Evolutionary conservation across 37 sponge, comb jelly and placozoan species (phyloP), one percentile per base, ranked within the genome.

Genomic region (Diacarnus erythraeanus): DNA sequence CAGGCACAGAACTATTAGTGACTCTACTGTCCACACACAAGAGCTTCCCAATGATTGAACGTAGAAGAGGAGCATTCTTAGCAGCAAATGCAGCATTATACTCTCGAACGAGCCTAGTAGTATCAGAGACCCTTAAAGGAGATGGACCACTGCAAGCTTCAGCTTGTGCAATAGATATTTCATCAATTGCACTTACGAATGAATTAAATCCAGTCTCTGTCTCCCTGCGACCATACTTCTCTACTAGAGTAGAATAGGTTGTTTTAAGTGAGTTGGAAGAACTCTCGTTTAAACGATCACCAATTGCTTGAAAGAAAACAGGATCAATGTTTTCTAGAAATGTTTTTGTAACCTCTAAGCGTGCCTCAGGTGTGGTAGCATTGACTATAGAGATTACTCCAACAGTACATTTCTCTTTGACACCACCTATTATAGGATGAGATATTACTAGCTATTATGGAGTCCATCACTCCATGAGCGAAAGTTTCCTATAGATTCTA

Each of bases 11-110:
- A 22, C 26, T 39, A n/a, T n/a, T n/a, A n/a, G n/a, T n/a, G n/a
- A n/a, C n/a, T n/a, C n/a, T n/a, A 17, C 27, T 44, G 5, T 64
- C 37, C 38, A 79, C 31, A 63, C 81, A 80, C 9, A 80, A 38
- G 4, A 80, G 31, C 42, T 80, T 71, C 63, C 81, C 81, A 58
- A 61, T 59, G 4, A 80, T 59, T n/a, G 38, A 25, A 26, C 81
- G 40, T 10, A 72, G 12, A 12, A 23, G 10, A 2, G 18, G 3
- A 21, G 71, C 3, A 37, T 71, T 38, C 9, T 38, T 59, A 5
- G 40, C 31, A 6, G 5, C 26, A 37, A 60, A 42, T 26, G 23
- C 64, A 22, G 1, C 42, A 2, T 59, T 57, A 26, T 71, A 80
- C 25, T 71, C 64, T 5, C 30, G 18, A 3, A 59, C 63, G 2